Conservation (phyloP, 1,140 invertebrate species). For the Centruroides vittatus region DNA sequence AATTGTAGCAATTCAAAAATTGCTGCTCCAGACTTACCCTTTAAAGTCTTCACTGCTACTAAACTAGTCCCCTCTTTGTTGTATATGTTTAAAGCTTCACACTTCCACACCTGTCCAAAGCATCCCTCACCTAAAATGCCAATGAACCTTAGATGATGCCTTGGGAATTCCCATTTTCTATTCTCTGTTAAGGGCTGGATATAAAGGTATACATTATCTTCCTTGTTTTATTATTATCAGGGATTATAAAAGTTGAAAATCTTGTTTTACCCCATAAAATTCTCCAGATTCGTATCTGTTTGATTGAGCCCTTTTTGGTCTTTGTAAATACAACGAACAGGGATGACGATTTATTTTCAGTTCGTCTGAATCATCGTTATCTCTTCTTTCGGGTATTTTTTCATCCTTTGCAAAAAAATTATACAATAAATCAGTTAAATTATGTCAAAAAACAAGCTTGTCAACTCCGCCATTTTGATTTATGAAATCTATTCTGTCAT, state of each 20-base stretch:
- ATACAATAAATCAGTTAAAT: too few relatives aligned
- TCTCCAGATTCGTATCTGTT: conserved; percentile 12
- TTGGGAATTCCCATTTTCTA: conserved; percentile 66
- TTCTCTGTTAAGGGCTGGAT: neutral
- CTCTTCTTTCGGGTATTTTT: conserved; percentile 1
- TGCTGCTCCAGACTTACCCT: conserved; percentile 1
- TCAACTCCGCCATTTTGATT: too few relatives aligned
- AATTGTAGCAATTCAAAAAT: too few relatives aligned
- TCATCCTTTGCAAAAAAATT: neutral
- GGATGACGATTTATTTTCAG: neutral
- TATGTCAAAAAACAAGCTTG: too few relatives aligned
- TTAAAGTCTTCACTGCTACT: conserved; percentile 18
- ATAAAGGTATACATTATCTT: neutral
- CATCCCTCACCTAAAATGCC: conserved; percentile 85
- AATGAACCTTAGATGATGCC: conserved; percentile 70
- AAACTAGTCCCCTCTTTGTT: neutral
- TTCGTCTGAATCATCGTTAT: conserved; percentile 1
- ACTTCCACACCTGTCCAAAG: conserved; percentile 86
- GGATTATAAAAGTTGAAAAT: neutral
- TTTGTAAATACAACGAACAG: neutral
- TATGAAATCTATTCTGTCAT: too few relatives aligned
- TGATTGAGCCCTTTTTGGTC: conserved; percentile 1
- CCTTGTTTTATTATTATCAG: neutral
- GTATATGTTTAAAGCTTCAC: conserved; percentile 34
- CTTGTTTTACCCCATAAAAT: conserved; percentile 4